Percentiles rank a stretch among this genome's conserved stretches.
These are phyloP conservation scores for Hyppa rectilinea DNA, from an alignment of 2,888 invertebrate genomes.

Conservation along the genomic window DNA sequence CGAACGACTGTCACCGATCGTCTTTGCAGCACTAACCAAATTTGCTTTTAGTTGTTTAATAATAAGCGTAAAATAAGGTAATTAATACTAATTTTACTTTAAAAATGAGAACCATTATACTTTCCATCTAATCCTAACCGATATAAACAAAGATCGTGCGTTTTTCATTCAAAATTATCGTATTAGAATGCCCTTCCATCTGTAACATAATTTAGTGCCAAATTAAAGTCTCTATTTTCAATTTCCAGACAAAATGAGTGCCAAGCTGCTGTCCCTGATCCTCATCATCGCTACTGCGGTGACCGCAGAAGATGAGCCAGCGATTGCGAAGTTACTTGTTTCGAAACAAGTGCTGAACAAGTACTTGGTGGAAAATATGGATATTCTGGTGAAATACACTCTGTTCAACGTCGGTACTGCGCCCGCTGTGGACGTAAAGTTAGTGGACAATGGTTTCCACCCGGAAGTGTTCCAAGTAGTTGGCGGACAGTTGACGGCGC, in stretches of 20 bases:
- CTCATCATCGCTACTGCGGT: slow-evolving; percentile 86
- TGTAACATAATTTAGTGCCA: slow-evolving; percentile 43
- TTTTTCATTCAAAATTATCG: slow-evolving; percentile 69
- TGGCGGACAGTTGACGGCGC: slow-evolving; percentile 95
- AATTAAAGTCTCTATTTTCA: slow-evolving; percentile 55
- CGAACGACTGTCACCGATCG: slow-evolving; percentile 77
- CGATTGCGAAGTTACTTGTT: slow-evolving; percentile 95
- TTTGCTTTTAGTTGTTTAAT: slow-evolving; percentile 63
- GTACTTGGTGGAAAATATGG: slow-evolving; percentile 98
- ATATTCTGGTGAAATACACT: slow-evolving; percentile 98
- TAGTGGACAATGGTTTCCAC: slow-evolving; percentile 98
- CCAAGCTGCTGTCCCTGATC: slow-evolving; percentile 85
- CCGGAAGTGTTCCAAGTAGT: slow-evolving; percentile 97
- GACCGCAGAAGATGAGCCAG: slow-evolving; percentile 92
- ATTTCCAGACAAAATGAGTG: slow-evolving; percentile 85
- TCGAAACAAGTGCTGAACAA: slow-evolving; percentile 98
- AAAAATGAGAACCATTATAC: slow-evolving; percentile 6
- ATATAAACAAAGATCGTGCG: not conserved
- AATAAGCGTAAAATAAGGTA: slow-evolving; percentile 70
- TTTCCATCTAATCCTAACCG: slow-evolving; percentile 1
- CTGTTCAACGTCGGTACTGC: slow-evolving; percentile 98
- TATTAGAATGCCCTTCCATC: slow-evolving; percentile 21
- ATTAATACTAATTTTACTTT: slow-evolving; percentile 47
- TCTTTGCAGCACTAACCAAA: slow-evolving; percentile 55
- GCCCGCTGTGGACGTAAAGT: slow-evolving; percentile 96